Conservation (phyloP, 2,797 vertebrate species). For the Macroramphosus scolopax region DNA sequence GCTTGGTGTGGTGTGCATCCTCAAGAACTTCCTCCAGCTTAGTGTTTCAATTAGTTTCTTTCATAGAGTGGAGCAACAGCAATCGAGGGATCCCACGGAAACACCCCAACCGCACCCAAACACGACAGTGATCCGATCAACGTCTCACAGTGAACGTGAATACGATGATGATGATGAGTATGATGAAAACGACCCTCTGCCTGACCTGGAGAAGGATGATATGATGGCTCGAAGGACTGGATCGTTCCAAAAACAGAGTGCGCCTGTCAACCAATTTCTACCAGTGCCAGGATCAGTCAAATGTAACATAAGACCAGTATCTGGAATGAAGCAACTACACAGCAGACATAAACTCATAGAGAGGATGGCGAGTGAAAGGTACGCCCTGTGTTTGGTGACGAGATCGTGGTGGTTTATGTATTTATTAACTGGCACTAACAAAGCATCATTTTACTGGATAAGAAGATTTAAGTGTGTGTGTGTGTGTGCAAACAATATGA, state of each 20-base stretch:
- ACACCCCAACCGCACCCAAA: conserved; percentile 38
- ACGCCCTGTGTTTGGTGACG: conserved; percentile 21
- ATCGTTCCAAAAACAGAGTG: conserved; percentile 61
- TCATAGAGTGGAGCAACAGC: conserved; percentile 63
- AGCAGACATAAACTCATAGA: conserved; percentile 39
- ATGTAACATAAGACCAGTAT: conserved; percentile 38
- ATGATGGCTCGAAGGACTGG: conserved; percentile 81
- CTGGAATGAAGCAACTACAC: conserved; percentile 41
- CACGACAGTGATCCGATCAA: conserved; percentile 10
- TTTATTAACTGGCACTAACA: conserved; percentile 26
- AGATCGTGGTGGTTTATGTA: neutral
- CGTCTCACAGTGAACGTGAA: conserved; percentile 12
- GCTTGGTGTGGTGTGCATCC: conserved; percentile 38
- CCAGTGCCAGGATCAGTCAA: conserved; percentile 72
- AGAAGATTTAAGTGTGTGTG: no score
- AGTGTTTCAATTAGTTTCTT: conserved; percentile 52
- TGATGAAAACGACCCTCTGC: conserved; percentile 40
- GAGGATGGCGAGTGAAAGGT: conserved; percentile 57
- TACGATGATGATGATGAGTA: conserved; percentile 45
- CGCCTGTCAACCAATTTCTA: conserved; percentile 62
- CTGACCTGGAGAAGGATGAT: conserved; percentile 80
- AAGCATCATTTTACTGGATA: neutral
- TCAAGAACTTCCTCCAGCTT: conserved; percentile 22
- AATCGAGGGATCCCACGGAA: conserved; percentile 44
- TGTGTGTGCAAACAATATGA: no score